These are phyloP conservation scores for Columba janthina DNA, from an alignment of 2,113 vertebrate genomes.

Conservation along the genomic window DNA sequence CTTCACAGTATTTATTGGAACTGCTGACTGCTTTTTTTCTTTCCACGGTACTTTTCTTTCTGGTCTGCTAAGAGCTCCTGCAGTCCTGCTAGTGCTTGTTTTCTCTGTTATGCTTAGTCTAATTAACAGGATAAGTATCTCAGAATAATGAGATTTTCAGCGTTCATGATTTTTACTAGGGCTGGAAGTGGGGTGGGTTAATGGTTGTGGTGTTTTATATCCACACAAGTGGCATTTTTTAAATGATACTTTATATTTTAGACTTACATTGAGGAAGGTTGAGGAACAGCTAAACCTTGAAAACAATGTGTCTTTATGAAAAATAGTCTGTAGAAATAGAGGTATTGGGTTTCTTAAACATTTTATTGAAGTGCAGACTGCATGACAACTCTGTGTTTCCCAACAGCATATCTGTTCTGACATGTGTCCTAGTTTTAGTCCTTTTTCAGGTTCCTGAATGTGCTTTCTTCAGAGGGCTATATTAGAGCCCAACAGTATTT, in stretches of 20 bases:
- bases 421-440: constrained; percentile 29
- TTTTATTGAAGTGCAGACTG: neutral
- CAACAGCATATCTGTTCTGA: constrained; percentile 3
- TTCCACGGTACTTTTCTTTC: neutral
- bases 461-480: neutral
- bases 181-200: neutral
- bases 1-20: neutral
- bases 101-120: neutral
- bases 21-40: neutral
- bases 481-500: neutral
- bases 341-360: accelerated
- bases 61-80: neutral
- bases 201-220: neutral
- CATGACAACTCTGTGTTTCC: neutral
- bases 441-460: neutral
- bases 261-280: neutral
- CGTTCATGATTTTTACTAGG: neutral
- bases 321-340: neutral
- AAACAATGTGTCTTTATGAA: neutral
- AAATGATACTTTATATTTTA: neutral
- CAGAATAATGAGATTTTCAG: neutral
- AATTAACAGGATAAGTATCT: neutral
- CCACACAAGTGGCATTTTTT: neutral
- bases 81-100: neutral
- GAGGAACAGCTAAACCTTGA: neutral